Evolutionary conservation across 2,113 vertebrate species (phyloP).

Genomic region (Gymnobelideus leadbeateri): DNA sequence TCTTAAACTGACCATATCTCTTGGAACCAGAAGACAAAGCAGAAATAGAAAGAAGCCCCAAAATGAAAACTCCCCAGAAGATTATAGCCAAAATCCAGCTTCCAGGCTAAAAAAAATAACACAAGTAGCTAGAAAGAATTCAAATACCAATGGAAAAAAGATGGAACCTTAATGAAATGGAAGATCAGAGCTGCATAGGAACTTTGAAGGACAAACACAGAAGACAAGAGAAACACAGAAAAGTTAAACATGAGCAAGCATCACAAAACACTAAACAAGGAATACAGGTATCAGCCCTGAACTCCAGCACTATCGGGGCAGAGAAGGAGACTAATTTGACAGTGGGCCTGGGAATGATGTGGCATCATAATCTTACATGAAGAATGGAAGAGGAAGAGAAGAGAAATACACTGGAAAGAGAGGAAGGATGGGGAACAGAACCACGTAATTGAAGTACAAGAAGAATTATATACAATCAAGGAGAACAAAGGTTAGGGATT

Average conservation of each 20-base stretch:
- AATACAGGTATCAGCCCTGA: background rate
- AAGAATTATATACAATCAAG: background rate
- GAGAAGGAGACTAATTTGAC: background rate
- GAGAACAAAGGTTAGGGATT: background rate
- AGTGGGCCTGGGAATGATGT: no score
- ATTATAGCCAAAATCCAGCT: background rate
- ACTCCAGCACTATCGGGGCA: background rate
- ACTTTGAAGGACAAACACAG: background rate
- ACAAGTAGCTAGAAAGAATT: background rate
- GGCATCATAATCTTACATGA: background rate
- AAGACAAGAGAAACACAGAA: background rate
- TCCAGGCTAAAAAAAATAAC: background rate
- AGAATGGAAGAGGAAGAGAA: background rate
- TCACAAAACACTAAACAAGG: background rate
- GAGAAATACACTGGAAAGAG: background rate
- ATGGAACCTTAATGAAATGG: background rate
- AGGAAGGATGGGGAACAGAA: background rate
- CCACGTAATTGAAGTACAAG: background rate
- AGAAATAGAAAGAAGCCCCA: background rate
- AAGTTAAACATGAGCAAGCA: background rate
- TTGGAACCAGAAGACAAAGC: background rate
- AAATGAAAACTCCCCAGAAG: background rate
- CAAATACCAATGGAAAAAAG: background rate
- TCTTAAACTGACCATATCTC: background rate
- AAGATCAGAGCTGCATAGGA: background rate